Conservation (phyloP, 2,888 invertebrate species). For the Meteorus cinctellus region DNA sequence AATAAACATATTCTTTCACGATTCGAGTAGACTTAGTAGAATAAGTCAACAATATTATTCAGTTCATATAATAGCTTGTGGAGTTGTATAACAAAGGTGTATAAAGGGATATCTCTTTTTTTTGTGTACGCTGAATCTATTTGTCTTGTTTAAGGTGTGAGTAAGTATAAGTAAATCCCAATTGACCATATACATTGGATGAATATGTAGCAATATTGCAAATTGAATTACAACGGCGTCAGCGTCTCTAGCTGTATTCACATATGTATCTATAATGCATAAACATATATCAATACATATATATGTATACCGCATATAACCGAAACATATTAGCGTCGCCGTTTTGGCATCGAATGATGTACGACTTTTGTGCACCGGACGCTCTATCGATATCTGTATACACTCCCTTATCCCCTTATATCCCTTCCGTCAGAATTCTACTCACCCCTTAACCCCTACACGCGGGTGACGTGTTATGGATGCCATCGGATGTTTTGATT, state of each 20-base stretch:
- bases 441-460: not conserved
- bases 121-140: no score
- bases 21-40: no score
- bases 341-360: conserved; percentile 4
- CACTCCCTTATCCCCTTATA: not conserved
- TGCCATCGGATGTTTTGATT: conserved; percentile 70
- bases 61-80: no score
- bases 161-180: not conserved
- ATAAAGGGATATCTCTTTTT: no score
- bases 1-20: no score
- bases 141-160: no score
- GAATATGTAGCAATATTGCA: not conserved
- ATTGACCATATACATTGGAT: not conserved
- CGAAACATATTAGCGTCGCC: conserved; percentile 11
- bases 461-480: conserved; percentile 69
- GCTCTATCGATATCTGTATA: not conserved
- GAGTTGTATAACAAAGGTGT: no score
- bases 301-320: not conserved
- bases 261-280: not conserved
- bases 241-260: not conserved
- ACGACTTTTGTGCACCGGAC: not conserved
- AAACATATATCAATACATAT: not conserved
- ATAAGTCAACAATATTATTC: no score
- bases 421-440: not conserved
- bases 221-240: conserved; percentile 32